These are phyloP conservation scores for Drosophila pandora DNA, from an alignment of 1,140 invertebrate genomes.

Conservation along the genomic window DNA sequence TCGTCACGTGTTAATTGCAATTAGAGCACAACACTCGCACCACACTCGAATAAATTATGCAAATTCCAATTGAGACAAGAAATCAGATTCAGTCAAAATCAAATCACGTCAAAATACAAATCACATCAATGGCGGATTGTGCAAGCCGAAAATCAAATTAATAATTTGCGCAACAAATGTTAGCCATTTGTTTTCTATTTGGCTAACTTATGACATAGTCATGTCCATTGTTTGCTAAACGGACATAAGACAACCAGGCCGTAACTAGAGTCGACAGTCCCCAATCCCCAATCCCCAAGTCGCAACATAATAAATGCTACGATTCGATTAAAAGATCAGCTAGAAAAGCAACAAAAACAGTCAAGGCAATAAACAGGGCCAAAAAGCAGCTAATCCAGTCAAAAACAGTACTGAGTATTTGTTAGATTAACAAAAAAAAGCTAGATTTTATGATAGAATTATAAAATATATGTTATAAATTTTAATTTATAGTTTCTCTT, in stretches of 20 bases:
- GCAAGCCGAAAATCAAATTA: constrained; percentile 51
- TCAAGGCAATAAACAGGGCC: constrained; percentile 8
- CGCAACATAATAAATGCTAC: constrained; percentile 77
- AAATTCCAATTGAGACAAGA: constrained; percentile 60
- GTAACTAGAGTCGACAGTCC: constrained; percentile 54
- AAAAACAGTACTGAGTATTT: not conserved
- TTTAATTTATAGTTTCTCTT: too few species aligned
- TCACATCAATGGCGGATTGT: constrained; percentile 43
- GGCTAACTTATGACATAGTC: constrained; percentile 68
- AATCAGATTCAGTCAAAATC: constrained; percentile 48
- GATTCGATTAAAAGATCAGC: constrained; percentile 82
- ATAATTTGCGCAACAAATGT: constrained; percentile 75
- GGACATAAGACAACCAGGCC: constrained; percentile 73
- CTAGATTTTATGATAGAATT: not conserved
- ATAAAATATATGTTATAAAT: not conserved
- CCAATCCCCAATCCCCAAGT: constrained; percentile 35
- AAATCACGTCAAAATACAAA: constrained; percentile 36
- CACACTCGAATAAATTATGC: constrained; percentile 38
- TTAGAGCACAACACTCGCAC: constrained; percentile 56
- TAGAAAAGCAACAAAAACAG: constrained; percentile 37
- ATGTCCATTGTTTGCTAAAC: constrained; percentile 77
- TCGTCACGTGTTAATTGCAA: constrained; percentile 80
- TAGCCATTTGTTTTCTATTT: constrained; percentile 52
- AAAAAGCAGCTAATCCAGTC: constrained; percentile 12
- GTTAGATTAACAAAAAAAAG: not conserved